These are phyloP conservation scores for Paracanthobrama guichenoti DNA, from an alignment of 2,113 vertebrate species.

Conservation along the genomic window DNA sequence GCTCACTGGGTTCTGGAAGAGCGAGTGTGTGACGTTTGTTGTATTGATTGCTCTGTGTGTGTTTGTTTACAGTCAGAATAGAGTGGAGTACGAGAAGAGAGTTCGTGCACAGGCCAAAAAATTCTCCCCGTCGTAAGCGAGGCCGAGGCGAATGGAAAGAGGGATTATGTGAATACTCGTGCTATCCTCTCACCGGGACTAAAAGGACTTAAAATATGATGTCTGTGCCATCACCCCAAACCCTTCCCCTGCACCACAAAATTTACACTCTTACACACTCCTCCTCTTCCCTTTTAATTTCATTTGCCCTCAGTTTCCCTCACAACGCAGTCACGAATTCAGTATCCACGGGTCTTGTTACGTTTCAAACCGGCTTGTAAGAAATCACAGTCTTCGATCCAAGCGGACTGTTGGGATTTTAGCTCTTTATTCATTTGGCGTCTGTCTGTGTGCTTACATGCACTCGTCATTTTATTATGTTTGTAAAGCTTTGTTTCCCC, in stretches of 20 bases:
- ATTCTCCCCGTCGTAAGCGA: conserved; percentile 89
- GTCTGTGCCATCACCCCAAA: conserved; percentile 70
- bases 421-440: conserved; percentile 44
- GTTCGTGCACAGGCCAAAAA: conserved; percentile 99
- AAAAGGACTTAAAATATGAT: conserved; percentile 61
- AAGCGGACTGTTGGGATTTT: conserved; percentile 45
- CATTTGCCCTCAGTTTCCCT: conserved; percentile 21
- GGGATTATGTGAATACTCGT: conserved; percentile 83
- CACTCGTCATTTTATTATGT: conserved; percentile 44
- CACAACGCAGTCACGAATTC: conserved; percentile 37
- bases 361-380: neutral
- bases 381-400: conserved; percentile 1
- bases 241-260: conserved; percentile 71
- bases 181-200: conserved; percentile 66
- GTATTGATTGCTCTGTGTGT: conserved; percentile 31
- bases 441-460: conserved; percentile 10
- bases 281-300: conserved; percentile 45
- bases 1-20: too few species aligned
- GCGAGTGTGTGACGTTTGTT: neutral
- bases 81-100: conserved; percentile 99
- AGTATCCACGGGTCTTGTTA: neutral
- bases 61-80: conserved; percentile 90
- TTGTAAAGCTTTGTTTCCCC: neutral
- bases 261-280: conserved; percentile 66
- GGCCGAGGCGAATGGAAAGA: conserved; percentile 75